A percentile compares a stretch with the other conserved stretches of the same genome.
Evolutionary conservation across 2,113 vertebrate species (phyloP).

Genomic region (Puma concolor): DNA sequence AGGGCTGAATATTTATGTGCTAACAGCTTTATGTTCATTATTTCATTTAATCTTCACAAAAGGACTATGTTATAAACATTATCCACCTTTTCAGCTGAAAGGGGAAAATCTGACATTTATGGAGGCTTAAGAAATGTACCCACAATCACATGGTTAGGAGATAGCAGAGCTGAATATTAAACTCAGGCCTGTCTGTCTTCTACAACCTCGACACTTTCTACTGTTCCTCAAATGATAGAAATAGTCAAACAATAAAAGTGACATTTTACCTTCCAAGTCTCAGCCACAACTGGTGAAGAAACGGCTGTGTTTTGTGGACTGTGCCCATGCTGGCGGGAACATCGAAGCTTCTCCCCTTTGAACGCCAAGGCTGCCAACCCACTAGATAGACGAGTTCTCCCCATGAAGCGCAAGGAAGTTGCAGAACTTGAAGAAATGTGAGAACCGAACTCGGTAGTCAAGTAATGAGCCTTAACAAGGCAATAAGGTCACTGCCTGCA

Average conservation of each 20-base stretch:
- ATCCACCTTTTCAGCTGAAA: background rate
- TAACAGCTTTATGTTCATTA: background rate
- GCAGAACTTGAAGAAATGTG: background rate
- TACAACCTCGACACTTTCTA: background rate
- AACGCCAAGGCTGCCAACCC: background rate
- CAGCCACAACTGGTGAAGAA: background rate
- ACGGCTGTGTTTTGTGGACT: background rate
- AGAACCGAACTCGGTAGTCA: background rate
- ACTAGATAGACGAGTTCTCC: background rate
- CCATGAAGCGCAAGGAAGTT: background rate
- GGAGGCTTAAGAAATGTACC: background rate
- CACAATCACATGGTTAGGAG: background rate
- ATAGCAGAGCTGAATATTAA: background rate
- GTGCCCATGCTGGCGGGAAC: background rate
- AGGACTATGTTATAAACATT: background rate
- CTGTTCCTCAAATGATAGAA: background rate
- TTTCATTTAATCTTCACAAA: background rate
- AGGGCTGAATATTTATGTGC: background rate
- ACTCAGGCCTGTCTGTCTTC: background rate
- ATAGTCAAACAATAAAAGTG: background rate
- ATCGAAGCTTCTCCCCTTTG: background rate
- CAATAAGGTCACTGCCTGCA: slow-evolving; percentile 12
- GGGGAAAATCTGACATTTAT: background rate
- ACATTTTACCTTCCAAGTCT: background rate
- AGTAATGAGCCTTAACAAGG: slow-evolving; percentile 27